Evolutionary conservation across 2,888 invertebrate species (phyloP), one percentile per base, ranked within the genome.

Genomic region (Leptinotarsa peninsularis): DNA sequence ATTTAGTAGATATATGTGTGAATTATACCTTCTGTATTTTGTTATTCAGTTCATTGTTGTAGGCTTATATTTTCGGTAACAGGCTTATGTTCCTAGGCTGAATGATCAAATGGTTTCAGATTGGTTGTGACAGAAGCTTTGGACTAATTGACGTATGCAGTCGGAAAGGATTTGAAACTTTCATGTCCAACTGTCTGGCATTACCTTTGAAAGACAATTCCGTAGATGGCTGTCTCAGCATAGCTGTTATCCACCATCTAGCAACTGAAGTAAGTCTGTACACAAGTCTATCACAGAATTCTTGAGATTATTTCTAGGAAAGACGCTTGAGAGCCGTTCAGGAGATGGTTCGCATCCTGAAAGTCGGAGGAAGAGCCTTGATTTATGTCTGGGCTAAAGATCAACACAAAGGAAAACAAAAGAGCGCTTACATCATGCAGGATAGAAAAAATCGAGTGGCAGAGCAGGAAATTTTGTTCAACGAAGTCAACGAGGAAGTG

Each of bases 311-410:
- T 78, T 87, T 88, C 75, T 86, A 94, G 91, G 92, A 93, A 70
- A 91, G 98, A 81, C 91, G 98, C 82, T 82, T 92, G 33, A 89
- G 91, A 84, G 95, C 97, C 0, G 85, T 98, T 17, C 85, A 88
- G 23, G 96, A 97, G 86, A 93, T 98, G 83, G 87, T 93, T 0
- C 90, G 97, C 17, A 88, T 96, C 1, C 89, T 99, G 7, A 89
- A 91, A n/a, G 86, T 90, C 0, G 93, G 92, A 0, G 98, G 98
- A 0, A 89, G 89, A 78, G 94, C 94, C 3, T 89, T 99, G 5
- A 93, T 99, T 76, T 98, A 98, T 80, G 99, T 98, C 0, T 99
- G 99, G 99, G 97, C 99, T 0, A 94, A 95, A 87, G 94, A 98
- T 85, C 98, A 98, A 88, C 90, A 91, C 3, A 91, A 89, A 77